Evolutionary conservation across 2,113 vertebrate species (phyloP).

Genomic region (Nyctereutes procyonoides): DNA sequence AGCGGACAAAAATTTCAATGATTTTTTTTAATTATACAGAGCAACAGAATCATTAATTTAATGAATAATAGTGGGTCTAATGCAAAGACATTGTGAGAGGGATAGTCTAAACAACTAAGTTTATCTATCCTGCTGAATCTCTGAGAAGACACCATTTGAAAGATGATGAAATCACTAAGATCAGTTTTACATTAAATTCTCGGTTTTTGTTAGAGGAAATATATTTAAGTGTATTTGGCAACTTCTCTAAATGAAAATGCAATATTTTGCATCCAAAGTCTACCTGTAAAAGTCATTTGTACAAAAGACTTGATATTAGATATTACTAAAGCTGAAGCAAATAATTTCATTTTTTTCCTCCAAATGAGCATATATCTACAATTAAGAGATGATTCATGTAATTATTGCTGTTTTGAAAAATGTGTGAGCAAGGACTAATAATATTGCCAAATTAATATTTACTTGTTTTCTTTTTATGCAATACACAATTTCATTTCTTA

Average conservation of each 20-base stretch:
- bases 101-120: neutral
- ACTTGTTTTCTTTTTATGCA: neutral
- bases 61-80: neutral
- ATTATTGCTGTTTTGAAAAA: neutral
- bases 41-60: neutral
- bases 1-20: neutral
- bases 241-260: neutral
- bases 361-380: neutral
- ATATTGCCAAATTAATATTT: neutral
- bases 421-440: neutral
- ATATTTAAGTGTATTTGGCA: neutral
- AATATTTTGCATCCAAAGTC: neutral
- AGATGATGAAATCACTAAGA: neutral
- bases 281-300: neutral
- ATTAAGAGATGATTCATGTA: constrained; percentile 34
- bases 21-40: neutral
- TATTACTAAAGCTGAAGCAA: neutral
- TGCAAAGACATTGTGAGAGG: neutral
- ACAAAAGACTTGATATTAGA: neutral
- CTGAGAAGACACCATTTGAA: neutral
- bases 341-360: neutral
- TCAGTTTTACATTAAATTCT: neutral
- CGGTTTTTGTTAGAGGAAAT: neutral
- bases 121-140: neutral
- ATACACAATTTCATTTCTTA: neutral